Evolutionary conservation across 2,113 vertebrate species (phyloP).

Genomic region (Pollachius pollachius): DNA sequence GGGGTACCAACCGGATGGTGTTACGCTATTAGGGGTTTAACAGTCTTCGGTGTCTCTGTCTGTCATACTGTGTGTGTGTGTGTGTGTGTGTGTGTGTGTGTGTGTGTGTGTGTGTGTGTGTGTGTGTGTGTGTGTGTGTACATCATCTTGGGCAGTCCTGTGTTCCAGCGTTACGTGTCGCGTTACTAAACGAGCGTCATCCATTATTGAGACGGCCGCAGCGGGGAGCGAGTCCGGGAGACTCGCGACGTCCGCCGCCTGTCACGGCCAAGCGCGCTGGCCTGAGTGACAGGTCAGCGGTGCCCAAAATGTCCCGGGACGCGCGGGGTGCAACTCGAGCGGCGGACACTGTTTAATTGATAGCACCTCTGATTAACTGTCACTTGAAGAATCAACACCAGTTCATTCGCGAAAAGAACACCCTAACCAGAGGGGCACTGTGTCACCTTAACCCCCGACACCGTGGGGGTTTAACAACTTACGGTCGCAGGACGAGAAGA

Average conservation of each 20-base stretch:
- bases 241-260: conserved; percentile 24
- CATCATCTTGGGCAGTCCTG: conserved; percentile 36
- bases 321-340: conserved; percentile 50
- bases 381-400: conserved; percentile 59
- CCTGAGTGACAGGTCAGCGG: conserved; percentile 53
- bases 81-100: conserved; percentile 52
- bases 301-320: conserved; percentile 61
- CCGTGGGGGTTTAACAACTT: conserved; percentile 9
- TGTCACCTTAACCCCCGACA: conserved; percentile 26
- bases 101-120: conserved; percentile 24
- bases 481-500: not conserved
- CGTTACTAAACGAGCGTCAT: conserved; percentile 75
- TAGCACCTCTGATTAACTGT: conserved; percentile 63
- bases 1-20: conserved; percentile 51
- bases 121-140: conserved; percentile 31
- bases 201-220: conserved; percentile 67
- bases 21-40: conserved; percentile 63
- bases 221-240: conserved; percentile 47
- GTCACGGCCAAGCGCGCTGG: conserved; percentile 11
- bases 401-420: conserved; percentile 47
- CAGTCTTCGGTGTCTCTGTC: conserved; percentile 16
- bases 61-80: conserved; percentile 14
- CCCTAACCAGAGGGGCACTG: conserved; percentile 12
- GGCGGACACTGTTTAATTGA: conserved; percentile 59
- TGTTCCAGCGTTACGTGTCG: conserved; percentile 50